Evolutionary conservation across 23 tunicate species (phyloP).

Genomic region (Ascidia mentula): DNA sequence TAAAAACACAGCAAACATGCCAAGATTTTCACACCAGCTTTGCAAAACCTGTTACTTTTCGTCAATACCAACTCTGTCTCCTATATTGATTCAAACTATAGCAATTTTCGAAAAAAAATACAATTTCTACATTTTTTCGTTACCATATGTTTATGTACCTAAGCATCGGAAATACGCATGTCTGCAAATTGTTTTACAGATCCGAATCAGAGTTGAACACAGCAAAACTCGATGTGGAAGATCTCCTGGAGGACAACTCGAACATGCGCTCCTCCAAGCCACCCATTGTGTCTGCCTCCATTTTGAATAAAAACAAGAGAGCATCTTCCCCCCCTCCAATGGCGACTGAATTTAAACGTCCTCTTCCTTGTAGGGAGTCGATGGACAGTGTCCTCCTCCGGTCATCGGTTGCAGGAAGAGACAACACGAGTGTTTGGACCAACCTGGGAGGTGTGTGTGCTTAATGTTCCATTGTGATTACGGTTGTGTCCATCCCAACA

Average conservation of each 20-base stretch:
- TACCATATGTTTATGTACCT: too few relatives aligned
- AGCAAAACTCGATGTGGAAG: constrained; percentile 16
- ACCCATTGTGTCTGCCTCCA: background rate
- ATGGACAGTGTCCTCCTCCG: constrained; percentile 9
- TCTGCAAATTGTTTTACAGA: too few relatives aligned
- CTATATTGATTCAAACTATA: too few relatives aligned
- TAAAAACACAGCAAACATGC: background rate
- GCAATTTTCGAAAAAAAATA: too few relatives aligned
- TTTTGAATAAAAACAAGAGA: background rate
- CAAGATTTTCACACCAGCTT: too few relatives aligned
- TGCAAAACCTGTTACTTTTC: too few relatives aligned
- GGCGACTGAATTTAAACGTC: background rate
- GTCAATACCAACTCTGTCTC: too few relatives aligned
- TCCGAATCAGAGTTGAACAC: constrained; percentile 22
- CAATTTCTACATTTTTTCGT: too few relatives aligned
- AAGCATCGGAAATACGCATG: too few relatives aligned
- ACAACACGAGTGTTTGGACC: constrained; percentile 49
- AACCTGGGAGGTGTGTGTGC: constrained; percentile 29
- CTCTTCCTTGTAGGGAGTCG: constrained; percentile 10
- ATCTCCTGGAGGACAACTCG: constrained; percentile 21
- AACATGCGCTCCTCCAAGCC: constrained; percentile 4
- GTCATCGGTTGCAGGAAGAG: constrained; percentile 1
- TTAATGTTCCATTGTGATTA: too few relatives aligned
- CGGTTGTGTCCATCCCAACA: too few relatives aligned
- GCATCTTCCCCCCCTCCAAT: background rate